Evolutionary conservation across 2,888 invertebrate genomes (phyloP).

Genomic region (Parasteatoda lunata): DNA sequence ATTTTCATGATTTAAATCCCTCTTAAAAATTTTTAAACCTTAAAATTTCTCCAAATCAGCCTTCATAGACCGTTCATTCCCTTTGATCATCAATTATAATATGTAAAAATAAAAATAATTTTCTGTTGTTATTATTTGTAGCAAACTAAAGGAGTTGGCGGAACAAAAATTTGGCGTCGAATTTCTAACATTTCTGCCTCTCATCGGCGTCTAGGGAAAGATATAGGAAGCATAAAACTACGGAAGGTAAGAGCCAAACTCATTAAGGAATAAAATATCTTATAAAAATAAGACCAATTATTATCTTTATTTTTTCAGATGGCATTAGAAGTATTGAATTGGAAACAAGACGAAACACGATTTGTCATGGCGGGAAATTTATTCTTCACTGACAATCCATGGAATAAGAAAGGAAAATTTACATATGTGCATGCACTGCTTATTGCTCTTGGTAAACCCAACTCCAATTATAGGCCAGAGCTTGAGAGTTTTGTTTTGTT

Average conservation of each 20-base stretch:
- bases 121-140: conserved; percentile 26
- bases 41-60: too few species aligned
- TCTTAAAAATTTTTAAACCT: too few species aligned
- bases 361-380: conserved; percentile 93
- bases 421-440: conserved; percentile 91
- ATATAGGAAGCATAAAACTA: conserved; percentile 90
- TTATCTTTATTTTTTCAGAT: conserved; percentile 77
- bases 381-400: conserved; percentile 77
- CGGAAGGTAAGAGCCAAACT: conserved; percentile 79
- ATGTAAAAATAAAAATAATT: background rate
- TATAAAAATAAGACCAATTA: too few species aligned
- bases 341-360: conserved; percentile 90
- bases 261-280: too few species aligned
- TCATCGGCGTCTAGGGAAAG: conserved; percentile 82
- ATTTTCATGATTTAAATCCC: too few species aligned
- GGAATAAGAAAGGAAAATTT: conserved; percentile 76
- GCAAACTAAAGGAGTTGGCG: conserved; percentile 91
- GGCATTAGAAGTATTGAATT: conserved; percentile 93
- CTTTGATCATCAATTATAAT: too few species aligned
- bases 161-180: conserved; percentile 90
- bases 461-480: conserved; percentile 81
- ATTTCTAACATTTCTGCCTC: conserved; percentile 82
- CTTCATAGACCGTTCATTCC: too few species aligned
- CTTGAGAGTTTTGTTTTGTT: conserved; percentile 76
- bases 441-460: conserved; percentile 92